Evolutionary conservation across 2,888 invertebrate genomes (phyloP).

Genomic region (Acronicta psi): DNA sequence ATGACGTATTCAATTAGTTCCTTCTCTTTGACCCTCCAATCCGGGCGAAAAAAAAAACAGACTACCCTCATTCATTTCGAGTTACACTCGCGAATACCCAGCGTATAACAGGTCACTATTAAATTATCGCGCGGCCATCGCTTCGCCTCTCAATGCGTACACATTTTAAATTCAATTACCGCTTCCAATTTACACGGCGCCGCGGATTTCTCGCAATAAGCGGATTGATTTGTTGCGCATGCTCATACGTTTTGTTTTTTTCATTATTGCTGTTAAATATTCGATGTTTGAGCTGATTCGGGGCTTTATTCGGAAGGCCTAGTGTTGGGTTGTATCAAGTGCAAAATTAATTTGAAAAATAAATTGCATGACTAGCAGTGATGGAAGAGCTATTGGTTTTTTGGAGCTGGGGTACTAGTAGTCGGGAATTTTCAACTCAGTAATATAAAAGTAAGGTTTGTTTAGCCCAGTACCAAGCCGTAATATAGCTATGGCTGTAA

Average conservation of each 20-base stretch:
- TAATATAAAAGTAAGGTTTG: too few relatives aligned
- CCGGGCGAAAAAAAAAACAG: slow-evolving; percentile 10
- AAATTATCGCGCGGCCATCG: slow-evolving; percentile 58
- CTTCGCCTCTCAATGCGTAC: slow-evolving; percentile 53
- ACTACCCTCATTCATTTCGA: slow-evolving; percentile 21
- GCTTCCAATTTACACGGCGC: slow-evolving; percentile 67
- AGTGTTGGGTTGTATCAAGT: not conserved
- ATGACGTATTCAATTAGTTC: too few relatives aligned
- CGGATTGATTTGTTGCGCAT: slow-evolving; percentile 65
- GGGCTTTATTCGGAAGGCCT: not conserved
- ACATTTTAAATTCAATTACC: slow-evolving; percentile 76
- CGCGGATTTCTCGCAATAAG: slow-evolving; percentile 61
- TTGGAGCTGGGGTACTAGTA: not conserved
- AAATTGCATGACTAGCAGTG: not conserved
- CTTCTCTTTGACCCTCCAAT: slow-evolving; percentile 9
- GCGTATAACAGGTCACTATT: slow-evolving; percentile 53
- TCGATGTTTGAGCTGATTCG: not conserved
- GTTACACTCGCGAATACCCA: slow-evolving; percentile 21
- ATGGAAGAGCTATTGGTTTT: not conserved
- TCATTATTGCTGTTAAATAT: slow-evolving; percentile 19
- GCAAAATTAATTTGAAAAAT: not conserved
- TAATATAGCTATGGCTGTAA: too few relatives aligned
- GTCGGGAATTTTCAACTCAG: too few relatives aligned
- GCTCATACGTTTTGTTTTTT: slow-evolving; percentile 38
- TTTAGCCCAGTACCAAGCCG: too few relatives aligned